phyloP scores from a whole-genome alignment of 2,888 invertebrate species.

The Dolichopus griseipennis region DNA sequence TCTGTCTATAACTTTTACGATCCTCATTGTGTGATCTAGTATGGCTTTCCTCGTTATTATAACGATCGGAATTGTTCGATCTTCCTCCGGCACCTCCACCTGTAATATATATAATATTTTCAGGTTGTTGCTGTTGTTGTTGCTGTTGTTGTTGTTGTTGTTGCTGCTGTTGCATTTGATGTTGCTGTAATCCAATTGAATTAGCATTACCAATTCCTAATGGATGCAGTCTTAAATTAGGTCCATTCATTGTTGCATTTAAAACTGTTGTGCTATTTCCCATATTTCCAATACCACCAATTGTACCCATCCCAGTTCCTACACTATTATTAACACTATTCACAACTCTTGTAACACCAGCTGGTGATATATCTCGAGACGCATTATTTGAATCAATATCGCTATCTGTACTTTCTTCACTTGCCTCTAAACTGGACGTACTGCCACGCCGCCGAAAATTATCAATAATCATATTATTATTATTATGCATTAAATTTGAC shows the following conservation, averaged over 20 bases:
- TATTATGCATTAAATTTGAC: slow-evolving; percentile 14
- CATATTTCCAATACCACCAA: slow-evolving; percentile 9
- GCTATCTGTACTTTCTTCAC: slow-evolving; percentile 43
- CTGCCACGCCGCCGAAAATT: slow-evolving; percentile 38
- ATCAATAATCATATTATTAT: slow-evolving; percentile 24
- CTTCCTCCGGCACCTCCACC: neutral
- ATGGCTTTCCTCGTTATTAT: slow-evolving; percentile 9
- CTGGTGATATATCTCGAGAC: slow-evolving; percentile 31
- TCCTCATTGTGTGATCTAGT: slow-evolving; percentile 16
- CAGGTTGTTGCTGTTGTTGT: slow-evolving; percentile 19
- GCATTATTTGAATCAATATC: slow-evolving; percentile 35
- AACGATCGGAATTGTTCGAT: slow-evolving; percentile 13
- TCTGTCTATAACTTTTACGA: slow-evolving; percentile 18
- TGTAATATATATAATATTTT: slow-evolving; percentile 17
- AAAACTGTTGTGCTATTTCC: slow-evolving; percentile 14
- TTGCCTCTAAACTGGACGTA: slow-evolving; percentile 41
- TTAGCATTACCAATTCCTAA: slow-evolving; percentile 23
- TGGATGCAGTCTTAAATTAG: slow-evolving; percentile 21
- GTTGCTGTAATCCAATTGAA: slow-evolving; percentile 24
- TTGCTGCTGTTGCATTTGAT: slow-evolving; percentile 21
- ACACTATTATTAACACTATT: slow-evolving; percentile 17
- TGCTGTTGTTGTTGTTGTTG: slow-evolving; percentile 21
- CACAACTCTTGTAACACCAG: slow-evolving; percentile 22
- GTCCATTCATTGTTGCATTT: slow-evolving; percentile 20
- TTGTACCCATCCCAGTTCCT: slow-evolving; percentile 15